Conservation (phyloP, 2,113 vertebrate species). For the Canis aureus region DNA sequence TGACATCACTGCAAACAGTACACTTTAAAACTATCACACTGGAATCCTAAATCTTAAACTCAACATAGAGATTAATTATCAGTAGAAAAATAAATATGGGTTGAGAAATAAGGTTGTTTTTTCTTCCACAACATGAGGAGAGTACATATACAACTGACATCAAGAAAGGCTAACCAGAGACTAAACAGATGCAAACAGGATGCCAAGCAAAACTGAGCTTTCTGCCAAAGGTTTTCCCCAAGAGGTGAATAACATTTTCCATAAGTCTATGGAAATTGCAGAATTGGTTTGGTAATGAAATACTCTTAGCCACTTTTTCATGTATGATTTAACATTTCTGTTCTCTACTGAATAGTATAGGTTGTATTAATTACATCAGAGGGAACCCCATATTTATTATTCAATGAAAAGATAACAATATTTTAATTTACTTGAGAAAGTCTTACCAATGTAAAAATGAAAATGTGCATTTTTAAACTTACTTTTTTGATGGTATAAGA, state of each 20-base stretch:
- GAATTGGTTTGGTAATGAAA: constrained; percentile 88
- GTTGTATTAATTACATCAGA: constrained; percentile 87
- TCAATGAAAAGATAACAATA: constrained; percentile 86
- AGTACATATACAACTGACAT: constrained; percentile 53
- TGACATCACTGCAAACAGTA: constrained; percentile 46
- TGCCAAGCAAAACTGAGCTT: constrained; percentile 85
- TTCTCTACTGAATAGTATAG: constrained; percentile 85
- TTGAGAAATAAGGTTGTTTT: constrained; percentile 69
- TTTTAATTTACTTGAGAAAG: constrained; percentile 83
- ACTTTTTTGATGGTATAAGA: constrained; percentile 83
- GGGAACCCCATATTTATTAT: constrained; percentile 85
- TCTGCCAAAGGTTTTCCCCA: constrained; percentile 85
- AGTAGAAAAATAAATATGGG: constrained; percentile 73
- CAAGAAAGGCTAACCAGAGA: constrained; percentile 81
- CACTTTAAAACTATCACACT: background rate
- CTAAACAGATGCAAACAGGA: constrained; percentile 81
- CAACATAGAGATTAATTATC: constrained; percentile 68
- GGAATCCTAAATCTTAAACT: constrained; percentile 57
- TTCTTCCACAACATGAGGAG: constrained; percentile 67
- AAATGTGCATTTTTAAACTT: constrained; percentile 85
- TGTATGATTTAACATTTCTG: constrained; percentile 86
- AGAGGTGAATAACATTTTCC: constrained; percentile 88
- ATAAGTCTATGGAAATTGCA: constrained; percentile 85
- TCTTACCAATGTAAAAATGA: constrained; percentile 84
- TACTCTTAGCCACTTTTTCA: constrained; percentile 84